Base-by-base conservation (phyloP, 2,888 invertebrate genomes). In the Gryllus longicercus region DNA sequence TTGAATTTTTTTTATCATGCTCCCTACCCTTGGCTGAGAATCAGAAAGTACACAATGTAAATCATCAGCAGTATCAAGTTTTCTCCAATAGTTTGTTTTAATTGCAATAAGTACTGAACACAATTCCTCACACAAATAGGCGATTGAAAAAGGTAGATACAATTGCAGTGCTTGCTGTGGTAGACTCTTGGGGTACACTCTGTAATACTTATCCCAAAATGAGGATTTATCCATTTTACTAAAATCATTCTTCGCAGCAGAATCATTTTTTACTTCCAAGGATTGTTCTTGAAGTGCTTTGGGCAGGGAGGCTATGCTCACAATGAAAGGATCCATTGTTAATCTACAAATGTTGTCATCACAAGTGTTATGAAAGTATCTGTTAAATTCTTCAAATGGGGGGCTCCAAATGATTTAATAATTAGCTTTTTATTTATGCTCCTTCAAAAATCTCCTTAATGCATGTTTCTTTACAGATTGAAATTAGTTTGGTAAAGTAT, bases 261-360 rank as follows among this genome's bases (percentile, higher is more conserved):
- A 74, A 74, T 74, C 12, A 74, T 74, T 11, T 10, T 74, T 74
- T 74, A 21, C 11, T 74, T 74, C 74, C 8, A 4, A 74, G 18
- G 10, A 10, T 11, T 74, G 74, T 74, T 11, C 74, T 5, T 38
- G 0, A 38, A 38, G 38, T 38, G 38, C 38, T 38, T 38, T 8
- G 8, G 38, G 38, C 38, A 38, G 74, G 74, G 18, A 74, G 12
- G 8, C 74, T 74, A 21, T 12, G 74, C 10, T 11, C 8, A 12
- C 21, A 11, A 87, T 86, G 79, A 10, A 81, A 79, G 21, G n/a
- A n/a, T 63, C 21, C 16, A 23, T 79, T 76, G 38, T 76, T 18
- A 76, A 21, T 76, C 23, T 76, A 21, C 18, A 76, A 10, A 76
- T 25, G 16, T 76, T 38, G 38, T 38, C 38, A 38, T 38, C 38